phyloP scores from a whole-genome alignment of 2,113 vertebrate genomes.

The Pagrus major region DNA sequence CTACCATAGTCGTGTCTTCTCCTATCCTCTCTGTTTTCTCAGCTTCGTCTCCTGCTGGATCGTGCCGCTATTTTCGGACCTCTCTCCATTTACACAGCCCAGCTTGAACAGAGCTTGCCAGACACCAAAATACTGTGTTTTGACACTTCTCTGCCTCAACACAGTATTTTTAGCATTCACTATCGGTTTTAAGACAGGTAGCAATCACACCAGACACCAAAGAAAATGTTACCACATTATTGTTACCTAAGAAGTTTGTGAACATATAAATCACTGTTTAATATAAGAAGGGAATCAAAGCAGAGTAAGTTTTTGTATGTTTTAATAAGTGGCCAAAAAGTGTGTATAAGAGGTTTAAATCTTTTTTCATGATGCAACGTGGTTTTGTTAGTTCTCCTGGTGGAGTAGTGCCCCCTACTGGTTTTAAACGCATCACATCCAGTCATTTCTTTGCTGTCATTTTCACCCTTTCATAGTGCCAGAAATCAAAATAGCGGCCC shows the following conservation, averaged over 20 bases:
- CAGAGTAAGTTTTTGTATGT: background rate
- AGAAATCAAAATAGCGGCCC: background rate
- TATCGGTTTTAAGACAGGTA: conserved; percentile 12
- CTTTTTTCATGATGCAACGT: conserved; percentile 21
- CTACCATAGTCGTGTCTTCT: conserved; percentile 6
- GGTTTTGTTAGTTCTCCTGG: conserved; percentile 54
- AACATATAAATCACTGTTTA: background rate
- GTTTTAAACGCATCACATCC: conserved; percentile 19
- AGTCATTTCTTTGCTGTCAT: background rate
- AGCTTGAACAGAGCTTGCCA: conserved; percentile 43
- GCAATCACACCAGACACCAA: background rate
- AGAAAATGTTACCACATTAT: background rate
- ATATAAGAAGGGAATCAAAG: background rate
- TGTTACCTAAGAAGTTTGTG: background rate
- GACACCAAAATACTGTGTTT: conserved; percentile 41
- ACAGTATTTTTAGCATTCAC: conserved; percentile 45
- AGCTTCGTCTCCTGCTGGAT: conserved; percentile 66
- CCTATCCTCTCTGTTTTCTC: conserved; percentile 17
- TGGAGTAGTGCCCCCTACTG: conserved; percentile 81
- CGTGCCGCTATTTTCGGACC: conserved; percentile 54
- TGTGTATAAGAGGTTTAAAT: background rate
- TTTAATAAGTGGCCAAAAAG: background rate
- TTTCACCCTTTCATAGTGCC: background rate
- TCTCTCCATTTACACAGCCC: conserved; percentile 42
- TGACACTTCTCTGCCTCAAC: conserved; percentile 25